phyloP scores from a whole-genome alignment of 2,797 vertebrate species.

The Myripristis jacobus region DNA sequence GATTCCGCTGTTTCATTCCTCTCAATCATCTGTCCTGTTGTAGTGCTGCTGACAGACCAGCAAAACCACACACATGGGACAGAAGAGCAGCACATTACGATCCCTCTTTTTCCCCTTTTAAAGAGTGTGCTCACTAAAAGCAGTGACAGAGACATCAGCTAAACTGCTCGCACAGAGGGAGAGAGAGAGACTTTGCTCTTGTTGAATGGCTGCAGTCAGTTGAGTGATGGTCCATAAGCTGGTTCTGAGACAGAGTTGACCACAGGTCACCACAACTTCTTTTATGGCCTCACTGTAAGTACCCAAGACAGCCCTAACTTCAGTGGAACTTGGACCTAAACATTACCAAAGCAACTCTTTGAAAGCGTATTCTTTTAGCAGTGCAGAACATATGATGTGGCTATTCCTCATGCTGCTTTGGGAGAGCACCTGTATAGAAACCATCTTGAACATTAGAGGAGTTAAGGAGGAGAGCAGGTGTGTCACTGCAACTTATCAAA shows the following conservation, averaged over 20 bases:
- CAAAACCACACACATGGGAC: conserved; percentile 72
- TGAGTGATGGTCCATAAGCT: conserved; percentile 69
- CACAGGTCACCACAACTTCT: conserved; percentile 38
- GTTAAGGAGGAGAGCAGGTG: no score
- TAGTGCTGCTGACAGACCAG: conserved; percentile 67
- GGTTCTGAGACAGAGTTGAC: conserved; percentile 35
- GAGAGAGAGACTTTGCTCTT: conserved; percentile 28
- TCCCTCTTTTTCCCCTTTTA: conserved; percentile 43
- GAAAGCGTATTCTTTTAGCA: neutral
- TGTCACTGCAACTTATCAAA: no score
- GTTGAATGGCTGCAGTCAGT: conserved; percentile 41
- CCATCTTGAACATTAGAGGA: no score
- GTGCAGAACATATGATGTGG: neutral
- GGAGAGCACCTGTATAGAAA: neutral
- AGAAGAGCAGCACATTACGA: conserved; percentile 49
- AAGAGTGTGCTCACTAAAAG: conserved; percentile 62
- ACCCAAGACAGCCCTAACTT: conserved; percentile 1
- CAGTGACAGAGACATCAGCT: conserved; percentile 63
- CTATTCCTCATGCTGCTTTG: neutral
- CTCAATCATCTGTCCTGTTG: conserved; percentile 66
- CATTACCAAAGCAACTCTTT: neutral
- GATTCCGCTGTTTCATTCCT: conserved; percentile 60
- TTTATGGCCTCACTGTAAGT: conserved; percentile 30
- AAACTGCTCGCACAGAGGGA: conserved; percentile 48
- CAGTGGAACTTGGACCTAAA: neutral